phyloP scores from a whole-genome alignment of 2,888 invertebrate genomes.

The Megastigmus dorsalis region DNA sequence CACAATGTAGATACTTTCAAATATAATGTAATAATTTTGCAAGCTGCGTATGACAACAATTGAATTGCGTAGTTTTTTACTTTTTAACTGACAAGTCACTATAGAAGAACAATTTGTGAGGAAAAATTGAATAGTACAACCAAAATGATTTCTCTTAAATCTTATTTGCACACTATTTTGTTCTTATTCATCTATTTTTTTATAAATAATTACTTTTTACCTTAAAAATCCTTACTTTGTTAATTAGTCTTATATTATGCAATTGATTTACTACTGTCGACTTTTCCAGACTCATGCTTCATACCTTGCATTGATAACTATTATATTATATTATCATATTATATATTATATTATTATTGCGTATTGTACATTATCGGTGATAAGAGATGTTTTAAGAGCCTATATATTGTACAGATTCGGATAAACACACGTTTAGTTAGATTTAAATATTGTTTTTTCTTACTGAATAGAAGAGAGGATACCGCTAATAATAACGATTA shows the following conservation, averaged over 20 bases:
- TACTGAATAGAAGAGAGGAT: slow-evolving; percentile 47
- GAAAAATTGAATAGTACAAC: neutral
- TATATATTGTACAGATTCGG: slow-evolving; percentile 70
- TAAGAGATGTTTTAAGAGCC: slow-evolving; percentile 70
- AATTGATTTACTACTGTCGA: slow-evolving; percentile 46
- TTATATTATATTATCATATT: slow-evolving; percentile 53
- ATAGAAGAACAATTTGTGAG: neutral
- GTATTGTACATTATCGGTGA: slow-evolving; percentile 67
- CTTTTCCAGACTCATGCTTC: slow-evolving; percentile 55
- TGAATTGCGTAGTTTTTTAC: slow-evolving; percentile 21
- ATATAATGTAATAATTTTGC: slow-evolving; percentile 24
- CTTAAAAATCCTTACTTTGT: slow-evolving; percentile 14
- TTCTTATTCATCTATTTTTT: slow-evolving; percentile 4
- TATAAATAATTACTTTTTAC: slow-evolving; percentile 29
- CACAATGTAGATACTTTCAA: slow-evolving; percentile 13
- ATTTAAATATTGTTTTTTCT: slow-evolving; percentile 65
- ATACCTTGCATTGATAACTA: slow-evolving; percentile 55
- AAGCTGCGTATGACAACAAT: neutral
- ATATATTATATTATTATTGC: slow-evolving; percentile 51
- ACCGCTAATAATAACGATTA: slow-evolving; percentile 58
- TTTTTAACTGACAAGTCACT: slow-evolving; percentile 15
- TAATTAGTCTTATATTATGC: slow-evolving; percentile 17
- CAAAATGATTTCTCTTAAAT: slow-evolving; percentile 17
- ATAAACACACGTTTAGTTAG: slow-evolving; percentile 65
- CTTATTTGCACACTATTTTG: slow-evolving; percentile 19